A percentile compares a stretch with the other conserved stretches of the same genome.
These are phyloP conservation scores for Lepidocolaptes lacrymiger DNA, from an alignment of 2,797 vertebrate genomes.

Conservation along the genomic window DNA sequence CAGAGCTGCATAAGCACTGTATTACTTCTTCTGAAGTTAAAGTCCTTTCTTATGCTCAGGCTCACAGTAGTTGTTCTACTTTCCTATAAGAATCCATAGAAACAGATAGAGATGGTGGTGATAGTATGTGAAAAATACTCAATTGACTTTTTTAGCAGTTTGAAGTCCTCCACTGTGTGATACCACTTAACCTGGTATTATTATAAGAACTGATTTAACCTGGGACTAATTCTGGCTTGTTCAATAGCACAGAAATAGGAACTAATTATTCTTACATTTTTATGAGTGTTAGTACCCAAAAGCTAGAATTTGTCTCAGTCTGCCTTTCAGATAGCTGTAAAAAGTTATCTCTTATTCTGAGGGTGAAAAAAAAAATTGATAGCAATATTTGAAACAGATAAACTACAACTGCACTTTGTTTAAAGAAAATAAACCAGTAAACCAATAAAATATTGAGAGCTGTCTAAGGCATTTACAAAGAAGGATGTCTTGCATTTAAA, in stretches of 20 bases:
- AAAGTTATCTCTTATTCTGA: not conserved
- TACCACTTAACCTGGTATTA: not conserved
- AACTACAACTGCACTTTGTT: not conserved
- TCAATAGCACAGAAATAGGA: not conserved
- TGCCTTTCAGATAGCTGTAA: not conserved
- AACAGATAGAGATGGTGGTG: not conserved
- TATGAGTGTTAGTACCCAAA: not conserved
- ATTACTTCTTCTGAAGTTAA: not conserved
- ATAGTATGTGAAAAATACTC: not conserved
- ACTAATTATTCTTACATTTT: not conserved
- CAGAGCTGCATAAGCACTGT: not conserved
- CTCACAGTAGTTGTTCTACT: not conserved
- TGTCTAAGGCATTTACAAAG: not conserved
- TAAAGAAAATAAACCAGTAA: conserved; percentile 9
- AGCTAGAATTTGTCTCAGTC: not conserved
- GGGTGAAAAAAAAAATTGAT: not conserved
- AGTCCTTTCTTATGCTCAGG: not conserved
- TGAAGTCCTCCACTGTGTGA: not conserved
- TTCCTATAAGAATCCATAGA: not conserved
- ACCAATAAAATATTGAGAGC: not conserved
- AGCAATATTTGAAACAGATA: not conserved
- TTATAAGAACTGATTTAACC: not conserved
- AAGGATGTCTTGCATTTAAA: not conserved
- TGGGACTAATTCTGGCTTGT: not conserved
- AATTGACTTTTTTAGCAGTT: not conserved